A percentile compares a stretch with the other conserved stretches of the same genome.
Conservation (phyloP, 2,797 vertebrate species). For the Macropodus opercularis region DNA sequence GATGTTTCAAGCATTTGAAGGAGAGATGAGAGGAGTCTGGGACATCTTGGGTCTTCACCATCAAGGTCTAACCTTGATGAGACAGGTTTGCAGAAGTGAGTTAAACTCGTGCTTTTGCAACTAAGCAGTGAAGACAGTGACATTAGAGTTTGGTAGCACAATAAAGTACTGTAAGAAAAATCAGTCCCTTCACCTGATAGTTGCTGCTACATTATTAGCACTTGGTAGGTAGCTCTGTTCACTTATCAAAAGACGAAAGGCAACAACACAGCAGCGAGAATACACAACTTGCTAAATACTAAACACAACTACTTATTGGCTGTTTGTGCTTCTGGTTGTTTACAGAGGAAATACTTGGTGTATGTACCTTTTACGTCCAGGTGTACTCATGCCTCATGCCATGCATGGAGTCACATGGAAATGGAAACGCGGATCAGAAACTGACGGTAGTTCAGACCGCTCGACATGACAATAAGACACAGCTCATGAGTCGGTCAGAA, state of each 20-base stretch:
- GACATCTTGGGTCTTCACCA: no score
- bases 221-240: background rate
- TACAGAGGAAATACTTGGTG: background rate
- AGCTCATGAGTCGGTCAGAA: conserved; percentile 3
- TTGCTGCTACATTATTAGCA: conserved; percentile 7
- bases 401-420: background rate
- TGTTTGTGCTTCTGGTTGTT: conserved; percentile 5
- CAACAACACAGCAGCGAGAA: background rate
- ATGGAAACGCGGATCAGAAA: background rate
- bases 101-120: no score
- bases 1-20: no score
- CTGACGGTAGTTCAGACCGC: background rate
- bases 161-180: background rate
- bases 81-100: no score
- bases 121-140: no score
- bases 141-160: background rate
- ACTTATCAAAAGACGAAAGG: background rate
- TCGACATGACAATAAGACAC: background rate
- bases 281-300: background rate
- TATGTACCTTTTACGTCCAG: background rate
- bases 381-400: background rate
- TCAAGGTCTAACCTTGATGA: no score
- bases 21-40: no score
- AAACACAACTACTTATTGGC: background rate
- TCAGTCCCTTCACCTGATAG: background rate